These are phyloP conservation scores for Ceratina calcarata DNA, from an alignment of 1,140 invertebrate genomes.

Conservation along the genomic window DNA sequence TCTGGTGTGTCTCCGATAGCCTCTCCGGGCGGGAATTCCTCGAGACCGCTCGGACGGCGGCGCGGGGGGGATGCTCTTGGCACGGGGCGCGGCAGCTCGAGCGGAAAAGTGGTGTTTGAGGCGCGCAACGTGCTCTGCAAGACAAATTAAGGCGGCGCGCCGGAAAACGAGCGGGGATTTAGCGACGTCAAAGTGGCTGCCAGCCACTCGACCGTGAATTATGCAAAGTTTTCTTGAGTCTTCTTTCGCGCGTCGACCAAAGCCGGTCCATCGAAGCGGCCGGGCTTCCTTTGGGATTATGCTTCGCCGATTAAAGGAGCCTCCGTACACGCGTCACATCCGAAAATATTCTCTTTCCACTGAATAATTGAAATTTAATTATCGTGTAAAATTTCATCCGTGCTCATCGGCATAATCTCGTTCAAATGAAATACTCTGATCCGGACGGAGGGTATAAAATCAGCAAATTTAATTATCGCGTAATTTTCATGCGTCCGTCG, in stretches of 20 bases:
- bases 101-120: conserved; percentile 63
- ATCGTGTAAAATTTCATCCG: too few species aligned
- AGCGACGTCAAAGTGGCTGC: conserved; percentile 49
- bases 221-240: conserved; percentile 61
- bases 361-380: too few species aligned
- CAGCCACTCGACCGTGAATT: conserved; percentile 52
- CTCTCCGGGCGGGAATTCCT: not conserved
- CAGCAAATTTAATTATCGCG: too few species aligned
- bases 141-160: conserved; percentile 56
- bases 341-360: too few species aligned
- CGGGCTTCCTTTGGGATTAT: conserved; percentile 25
- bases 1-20: not conserved
- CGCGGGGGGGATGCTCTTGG: conserved; percentile 40
- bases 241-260: conserved; percentile 25
- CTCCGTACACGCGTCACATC: too few species aligned
- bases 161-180: conserved; percentile 39
- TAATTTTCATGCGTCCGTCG: too few species aligned
- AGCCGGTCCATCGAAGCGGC: conserved; percentile 13
- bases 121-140: conserved; percentile 61
- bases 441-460: too few species aligned
- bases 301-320: conserved; percentile 30
- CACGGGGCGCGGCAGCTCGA: conserved; percentile 47
- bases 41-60: not conserved
- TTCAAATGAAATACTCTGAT: too few species aligned
- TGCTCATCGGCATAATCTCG: too few species aligned